Evolutionary conservation across 2,888 invertebrate genomes (phyloP).

Genomic region (Neocrepidodera transversa): DNA sequence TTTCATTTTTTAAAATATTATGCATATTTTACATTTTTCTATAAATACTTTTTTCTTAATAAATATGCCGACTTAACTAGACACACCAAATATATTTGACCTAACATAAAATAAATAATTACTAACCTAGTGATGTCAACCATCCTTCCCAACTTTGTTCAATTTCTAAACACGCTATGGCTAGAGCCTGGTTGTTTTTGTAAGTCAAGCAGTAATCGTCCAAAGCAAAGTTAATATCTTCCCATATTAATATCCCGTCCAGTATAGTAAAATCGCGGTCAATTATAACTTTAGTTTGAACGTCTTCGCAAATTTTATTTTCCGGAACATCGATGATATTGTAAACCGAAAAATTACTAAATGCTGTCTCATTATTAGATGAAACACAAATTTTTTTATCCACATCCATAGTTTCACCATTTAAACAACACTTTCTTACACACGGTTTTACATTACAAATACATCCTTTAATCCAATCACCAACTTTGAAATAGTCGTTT

Average conservation of each 20-base stretch:
- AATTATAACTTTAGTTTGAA: conserved; percentile 31
- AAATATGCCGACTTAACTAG: too few relatives aligned
- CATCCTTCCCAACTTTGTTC: conserved; percentile 15
- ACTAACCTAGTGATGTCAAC: conserved; percentile 35
- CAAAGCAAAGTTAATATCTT: conserved; percentile 23
- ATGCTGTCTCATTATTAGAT: background rate
- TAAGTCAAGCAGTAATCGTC: conserved; percentile 37
- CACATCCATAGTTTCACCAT: conserved; percentile 36
- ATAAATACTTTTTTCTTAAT: too few relatives aligned
- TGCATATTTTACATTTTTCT: too few relatives aligned
- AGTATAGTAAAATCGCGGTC: conserved; percentile 24
- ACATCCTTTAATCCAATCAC: conserved; percentile 35
- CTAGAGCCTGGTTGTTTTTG: conserved; percentile 20
- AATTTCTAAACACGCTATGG: conserved; percentile 34
- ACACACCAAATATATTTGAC: too few relatives aligned
- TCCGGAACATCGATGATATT: conserved; percentile 42
- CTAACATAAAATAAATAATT: background rate
- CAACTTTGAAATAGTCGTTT: conserved; percentile 34
- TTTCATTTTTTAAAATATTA: too few relatives aligned
- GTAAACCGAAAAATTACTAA: conserved; percentile 21
- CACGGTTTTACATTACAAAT: conserved; percentile 36
- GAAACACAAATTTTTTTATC: conserved; percentile 33
- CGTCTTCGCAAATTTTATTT: conserved; percentile 37
- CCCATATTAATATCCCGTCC: conserved; percentile 35
- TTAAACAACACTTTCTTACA: conserved; percentile 41